These are phyloP conservation scores for Drosophila baimaii DNA, from an alignment of 1,140 invertebrate genomes.

Conservation along the genomic window DNA sequence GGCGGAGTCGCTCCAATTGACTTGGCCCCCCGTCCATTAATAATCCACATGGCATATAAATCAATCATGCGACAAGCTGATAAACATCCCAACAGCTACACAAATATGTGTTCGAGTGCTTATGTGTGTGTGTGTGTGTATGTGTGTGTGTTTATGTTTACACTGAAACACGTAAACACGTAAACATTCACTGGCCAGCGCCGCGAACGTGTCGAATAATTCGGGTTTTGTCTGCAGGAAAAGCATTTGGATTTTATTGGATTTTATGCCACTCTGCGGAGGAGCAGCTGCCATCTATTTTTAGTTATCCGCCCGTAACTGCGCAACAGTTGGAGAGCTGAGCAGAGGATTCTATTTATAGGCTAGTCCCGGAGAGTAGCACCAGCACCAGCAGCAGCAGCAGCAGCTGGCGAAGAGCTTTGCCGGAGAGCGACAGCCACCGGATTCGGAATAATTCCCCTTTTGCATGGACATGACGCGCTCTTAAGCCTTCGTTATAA, in stretches of 20 bases:
- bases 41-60: slow-evolving; percentile 70
- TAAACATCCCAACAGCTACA: slow-evolving; percentile 64
- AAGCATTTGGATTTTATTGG: slow-evolving; percentile 65
- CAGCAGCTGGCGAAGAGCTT: slow-evolving; percentile 36
- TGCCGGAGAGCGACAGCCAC: slow-evolving; percentile 2
- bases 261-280: slow-evolving; percentile 52
- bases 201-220: slow-evolving; percentile 50
- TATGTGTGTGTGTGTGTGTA: not conserved
- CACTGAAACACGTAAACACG: slow-evolving; percentile 39
- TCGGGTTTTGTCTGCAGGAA: slow-evolving; percentile 49
- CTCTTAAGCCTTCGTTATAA: not conserved
- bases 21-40: slow-evolving; percentile 70
- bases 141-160: slow-evolving; percentile 21
- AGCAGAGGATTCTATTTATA: slow-evolving; percentile 66
- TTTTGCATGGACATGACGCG: slow-evolving; percentile 29
- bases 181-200: slow-evolving; percentile 42
- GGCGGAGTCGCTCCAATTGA: slow-evolving; percentile 62
- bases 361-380: slow-evolving; percentile 48
- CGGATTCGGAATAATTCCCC: slow-evolving; percentile 6
- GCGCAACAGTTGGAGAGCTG: slow-evolving; percentile 63
- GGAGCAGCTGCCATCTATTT: slow-evolving; percentile 60
- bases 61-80: slow-evolving; percentile 79
- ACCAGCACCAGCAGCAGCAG: slow-evolving; percentile 7
- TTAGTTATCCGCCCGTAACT: slow-evolving; percentile 44
- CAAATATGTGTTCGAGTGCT: slow-evolving; percentile 37